phyloP scores from a whole-genome alignment of 2,888 invertebrate genomes.

The Napeogenes inachia region DNA sequence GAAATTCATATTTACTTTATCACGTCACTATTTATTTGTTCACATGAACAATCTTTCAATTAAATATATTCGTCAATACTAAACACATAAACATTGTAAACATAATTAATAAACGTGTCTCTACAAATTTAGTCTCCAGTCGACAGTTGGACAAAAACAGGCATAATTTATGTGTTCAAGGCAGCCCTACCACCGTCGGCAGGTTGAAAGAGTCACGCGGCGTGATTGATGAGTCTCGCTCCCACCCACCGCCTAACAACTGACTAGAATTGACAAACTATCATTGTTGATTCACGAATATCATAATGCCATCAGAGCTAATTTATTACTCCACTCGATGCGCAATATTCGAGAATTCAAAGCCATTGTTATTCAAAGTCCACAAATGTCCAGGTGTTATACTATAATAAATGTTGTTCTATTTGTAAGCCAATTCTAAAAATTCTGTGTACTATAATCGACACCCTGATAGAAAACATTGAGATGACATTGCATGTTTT shows the following conservation, averaged over 20 bases:
- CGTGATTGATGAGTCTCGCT: slow-evolving; percentile 69
- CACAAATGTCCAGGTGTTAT: slow-evolving; percentile 3
- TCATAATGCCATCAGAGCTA: slow-evolving; percentile 56
- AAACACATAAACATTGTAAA: slow-evolving; percentile 41
- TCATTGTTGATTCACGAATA: slow-evolving; percentile 58
- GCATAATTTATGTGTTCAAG: slow-evolving; percentile 60
- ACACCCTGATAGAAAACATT: slow-evolving; percentile 55
- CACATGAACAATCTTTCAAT: neutral
- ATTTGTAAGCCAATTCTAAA: neutral
- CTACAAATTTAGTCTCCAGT: slow-evolving; percentile 67
- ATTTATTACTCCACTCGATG: slow-evolving; percentile 52
- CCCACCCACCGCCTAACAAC: slow-evolving; percentile 63
- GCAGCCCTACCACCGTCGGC: slow-evolving; percentile 58
- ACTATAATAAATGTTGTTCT: slow-evolving; percentile 4
- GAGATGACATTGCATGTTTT: slow-evolving; percentile 59
- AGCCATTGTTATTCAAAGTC: slow-evolving; percentile 10
- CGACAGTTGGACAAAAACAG: slow-evolving; percentile 64
- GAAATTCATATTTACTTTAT: too few species aligned
- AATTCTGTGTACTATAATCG: slow-evolving; percentile 29
- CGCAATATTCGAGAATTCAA: neutral
- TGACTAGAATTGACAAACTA: slow-evolving; percentile 70
- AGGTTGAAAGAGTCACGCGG: slow-evolving; percentile 75
- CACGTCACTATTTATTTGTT: too few species aligned
- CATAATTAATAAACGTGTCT: slow-evolving; percentile 67
- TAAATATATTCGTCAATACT: slow-evolving; percentile 18